phyloP scores from a whole-genome alignment of 2,888 invertebrate species.

The Merodon equestris region DNA sequence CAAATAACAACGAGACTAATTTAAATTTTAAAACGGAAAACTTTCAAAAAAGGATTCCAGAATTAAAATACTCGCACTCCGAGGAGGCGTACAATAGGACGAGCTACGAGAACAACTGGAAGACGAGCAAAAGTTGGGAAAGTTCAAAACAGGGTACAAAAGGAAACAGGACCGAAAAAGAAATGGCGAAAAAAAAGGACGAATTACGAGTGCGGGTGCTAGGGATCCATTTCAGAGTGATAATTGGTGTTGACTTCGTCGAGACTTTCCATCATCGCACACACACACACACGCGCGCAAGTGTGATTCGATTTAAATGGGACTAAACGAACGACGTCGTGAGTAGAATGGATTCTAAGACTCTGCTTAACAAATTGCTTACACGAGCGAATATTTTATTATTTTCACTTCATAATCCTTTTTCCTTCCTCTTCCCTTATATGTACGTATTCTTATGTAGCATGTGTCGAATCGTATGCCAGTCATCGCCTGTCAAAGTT shows the following conservation, averaged over 20 bases:
- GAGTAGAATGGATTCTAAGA: conserved; percentile 23
- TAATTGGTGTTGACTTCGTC: conserved; percentile 64
- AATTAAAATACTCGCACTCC: conserved; percentile 43
- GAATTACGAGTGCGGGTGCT: conserved; percentile 1
- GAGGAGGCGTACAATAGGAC: no score
- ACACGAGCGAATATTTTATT: conserved; percentile 63
- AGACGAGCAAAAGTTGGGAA: neutral
- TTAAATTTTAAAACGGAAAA: conserved; percentile 44
- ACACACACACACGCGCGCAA: conserved; percentile 14
- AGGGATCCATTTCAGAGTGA: conserved; percentile 49
- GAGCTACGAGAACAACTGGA: neutral
- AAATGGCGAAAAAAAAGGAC: conserved; percentile 2
- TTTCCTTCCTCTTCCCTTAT: conserved; percentile 1
- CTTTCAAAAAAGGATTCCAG: conserved; percentile 37
- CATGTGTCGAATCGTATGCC: no score
- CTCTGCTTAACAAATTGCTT: conserved; percentile 34
- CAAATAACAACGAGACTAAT: conserved; percentile 53
- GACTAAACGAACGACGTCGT: neutral
- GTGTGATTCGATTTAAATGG: no score
- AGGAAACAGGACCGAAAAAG: conserved; percentile 13
- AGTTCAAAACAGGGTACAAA: neutral
- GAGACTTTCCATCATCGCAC: conserved; percentile 50
- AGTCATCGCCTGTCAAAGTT: no score
- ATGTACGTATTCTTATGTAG: no score
- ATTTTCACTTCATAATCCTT: conserved; percentile 47